A percentile compares a stretch with the other conserved stretches of the same genome.
phyloP scores from a whole-genome alignment of 2,797 vertebrate genomes.

The Thripadectes ignobilis region DNA sequence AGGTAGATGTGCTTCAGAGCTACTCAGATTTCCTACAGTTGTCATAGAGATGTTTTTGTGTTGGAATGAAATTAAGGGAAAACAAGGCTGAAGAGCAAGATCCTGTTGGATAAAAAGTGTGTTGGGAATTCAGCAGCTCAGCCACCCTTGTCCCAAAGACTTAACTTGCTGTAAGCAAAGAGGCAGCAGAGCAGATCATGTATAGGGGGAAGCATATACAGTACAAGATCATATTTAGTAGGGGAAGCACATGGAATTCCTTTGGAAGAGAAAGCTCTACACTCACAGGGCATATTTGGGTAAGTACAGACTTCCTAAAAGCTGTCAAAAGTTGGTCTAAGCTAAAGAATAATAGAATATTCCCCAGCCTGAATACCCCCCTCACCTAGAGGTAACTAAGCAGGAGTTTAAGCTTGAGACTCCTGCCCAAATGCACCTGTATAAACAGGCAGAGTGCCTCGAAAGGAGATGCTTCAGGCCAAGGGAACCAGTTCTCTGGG shows the following conservation, averaged over 20 bases:
- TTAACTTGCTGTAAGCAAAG: background rate
- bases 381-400: background rate
- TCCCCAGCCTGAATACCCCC: background rate
- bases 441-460: background rate
- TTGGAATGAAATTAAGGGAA: background rate
- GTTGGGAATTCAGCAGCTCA: background rate
- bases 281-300: background rate
- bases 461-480: background rate
- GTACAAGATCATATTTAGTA: background rate
- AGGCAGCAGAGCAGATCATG: background rate
- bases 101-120: background rate
- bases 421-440: background rate
- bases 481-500: background rate
- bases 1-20: background rate
- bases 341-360: background rate
- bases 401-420: background rate
- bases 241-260: background rate
- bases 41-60: background rate
- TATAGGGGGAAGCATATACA: rapidly evolving
- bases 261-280: background rate
- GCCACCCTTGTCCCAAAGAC: background rate
- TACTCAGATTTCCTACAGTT: background rate
- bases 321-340: background rate
- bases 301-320: background rate
- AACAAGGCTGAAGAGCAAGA: background rate